Evolutionary conservation across 2,113 vertebrate genomes (phyloP), one percentile per base, ranked within the genome.

Genomic region (Taxidea taxus): DNA sequence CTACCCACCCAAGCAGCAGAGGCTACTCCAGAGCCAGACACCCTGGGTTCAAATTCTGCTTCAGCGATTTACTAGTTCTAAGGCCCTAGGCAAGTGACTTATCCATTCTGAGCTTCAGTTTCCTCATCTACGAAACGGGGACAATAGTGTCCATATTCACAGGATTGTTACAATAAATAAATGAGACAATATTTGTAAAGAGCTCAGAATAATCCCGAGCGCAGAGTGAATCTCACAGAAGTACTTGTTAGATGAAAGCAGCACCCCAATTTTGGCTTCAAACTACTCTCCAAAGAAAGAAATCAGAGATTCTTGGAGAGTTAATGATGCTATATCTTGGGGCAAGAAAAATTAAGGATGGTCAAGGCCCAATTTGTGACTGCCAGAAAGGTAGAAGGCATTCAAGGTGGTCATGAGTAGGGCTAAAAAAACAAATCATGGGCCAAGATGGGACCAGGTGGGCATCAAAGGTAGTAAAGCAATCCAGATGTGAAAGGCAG

Each of bases 221-320:
- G 60, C 56, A 62, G 0, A 80, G 42, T 54, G 58, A 74, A 27
- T 49, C 39, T 21, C 49, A 9, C 3, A 2, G 54, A 81, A 80
- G 37, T 74, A 60, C 11, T 25, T 72, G 10, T 87, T 72, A 78
- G 44, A 44, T 70, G 72, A 90, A 97, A 96, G 2, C 7, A 94
- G 70, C 25, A 51, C 37, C 60, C 25, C 92, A 70, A 42, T 42
- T 70, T 75, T 75, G 42, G 34, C 13, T 85, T 92, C 49, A 84
- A 64, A 74, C 39, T 60, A 2, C 23, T 74, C 62, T 42, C 21
- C 62, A 86, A 20, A 93, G 72, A 87, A 95, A 97, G 37, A 27
- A 95, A 87, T 4, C 27, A 64, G 29, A 16, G 11, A 11, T 78
- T 89, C 77, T 92, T 54, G 31, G 37, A 82, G 37, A 7, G 25